Conservation (phyloP, 2,113 vertebrate genomes). For the Engraulis encrasicolus region DNA sequence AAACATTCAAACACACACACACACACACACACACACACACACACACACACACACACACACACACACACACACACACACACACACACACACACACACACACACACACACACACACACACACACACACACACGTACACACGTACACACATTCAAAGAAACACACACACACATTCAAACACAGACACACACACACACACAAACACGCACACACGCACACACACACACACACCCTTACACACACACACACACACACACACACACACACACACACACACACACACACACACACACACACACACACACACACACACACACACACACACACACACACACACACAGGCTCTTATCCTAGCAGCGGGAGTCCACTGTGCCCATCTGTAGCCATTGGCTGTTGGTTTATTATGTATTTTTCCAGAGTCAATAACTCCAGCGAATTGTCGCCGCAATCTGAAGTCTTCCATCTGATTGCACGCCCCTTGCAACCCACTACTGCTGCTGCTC, state of each 20-base stretch:
- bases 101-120: neutral
- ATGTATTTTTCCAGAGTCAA: neutral
- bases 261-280: neutral
- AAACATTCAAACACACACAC: neutral
- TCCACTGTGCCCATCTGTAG: neutral
- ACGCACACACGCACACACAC: neutral
- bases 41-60: neutral
- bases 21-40: neutral
- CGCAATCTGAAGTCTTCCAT: neutral
- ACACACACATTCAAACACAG: neutral
- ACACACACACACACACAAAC: neutral
- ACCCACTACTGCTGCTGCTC: no score
- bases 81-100: neutral
- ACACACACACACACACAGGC: neutral
- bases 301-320: no score
- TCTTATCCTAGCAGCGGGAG: neutral
- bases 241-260: no score
- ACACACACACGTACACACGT: neutral
- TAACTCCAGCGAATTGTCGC: slow-evolving; percentile 9
- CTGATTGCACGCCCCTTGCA: neutral
- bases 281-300: neutral
- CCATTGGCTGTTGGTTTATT: neutral
- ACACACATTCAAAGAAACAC: no score
- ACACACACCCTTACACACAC: neutral
- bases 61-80: neutral